Conservation (phyloP, 2,113 vertebrate genomes). For the Agapornis roseicollis region DNA sequence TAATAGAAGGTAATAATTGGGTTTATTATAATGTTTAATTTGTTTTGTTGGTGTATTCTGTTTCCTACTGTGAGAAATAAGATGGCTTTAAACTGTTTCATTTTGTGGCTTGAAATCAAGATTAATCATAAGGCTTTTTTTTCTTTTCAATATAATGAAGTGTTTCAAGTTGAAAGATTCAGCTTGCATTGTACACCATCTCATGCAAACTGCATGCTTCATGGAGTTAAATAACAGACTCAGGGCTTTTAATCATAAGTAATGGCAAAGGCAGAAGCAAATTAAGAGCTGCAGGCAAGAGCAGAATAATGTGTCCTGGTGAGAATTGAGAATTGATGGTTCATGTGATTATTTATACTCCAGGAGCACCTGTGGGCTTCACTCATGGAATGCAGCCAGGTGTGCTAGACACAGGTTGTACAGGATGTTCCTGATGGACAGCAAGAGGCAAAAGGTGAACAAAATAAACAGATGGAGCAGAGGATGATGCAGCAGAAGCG, state of each 20-base stretch:
- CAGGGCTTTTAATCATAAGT: constrained; percentile 46
- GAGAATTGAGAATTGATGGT: constrained; percentile 13
- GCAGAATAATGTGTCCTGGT: background rate
- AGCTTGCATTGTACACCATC: background rate
- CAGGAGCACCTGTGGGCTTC: background rate
- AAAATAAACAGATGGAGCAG: background rate
- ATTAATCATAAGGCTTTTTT: constrained; percentile 39
- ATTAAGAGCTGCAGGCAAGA: constrained; percentile 39
- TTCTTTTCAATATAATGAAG: constrained; percentile 30
- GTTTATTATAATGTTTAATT: constrained; percentile 48
- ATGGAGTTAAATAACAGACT: constrained; percentile 26
- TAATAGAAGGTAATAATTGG: constrained; percentile 53
- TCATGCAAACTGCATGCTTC: constrained; percentile 19
- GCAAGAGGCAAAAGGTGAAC: background rate
- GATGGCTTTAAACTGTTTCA: background rate
- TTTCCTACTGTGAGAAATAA: constrained; percentile 22
- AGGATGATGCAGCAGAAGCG: background rate
- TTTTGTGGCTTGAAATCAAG: constrained; percentile 36
- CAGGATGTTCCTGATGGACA: background rate
- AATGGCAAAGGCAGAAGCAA: constrained; percentile 48
- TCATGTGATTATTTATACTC: background rate
- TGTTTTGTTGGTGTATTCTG: constrained; percentile 40
- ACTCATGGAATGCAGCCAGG: background rate
- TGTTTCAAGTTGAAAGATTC: constrained; percentile 11
- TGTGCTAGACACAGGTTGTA: background rate